Conservation (phyloP, 2,888 invertebrate species). For the Cosmia pyralina region DNA sequence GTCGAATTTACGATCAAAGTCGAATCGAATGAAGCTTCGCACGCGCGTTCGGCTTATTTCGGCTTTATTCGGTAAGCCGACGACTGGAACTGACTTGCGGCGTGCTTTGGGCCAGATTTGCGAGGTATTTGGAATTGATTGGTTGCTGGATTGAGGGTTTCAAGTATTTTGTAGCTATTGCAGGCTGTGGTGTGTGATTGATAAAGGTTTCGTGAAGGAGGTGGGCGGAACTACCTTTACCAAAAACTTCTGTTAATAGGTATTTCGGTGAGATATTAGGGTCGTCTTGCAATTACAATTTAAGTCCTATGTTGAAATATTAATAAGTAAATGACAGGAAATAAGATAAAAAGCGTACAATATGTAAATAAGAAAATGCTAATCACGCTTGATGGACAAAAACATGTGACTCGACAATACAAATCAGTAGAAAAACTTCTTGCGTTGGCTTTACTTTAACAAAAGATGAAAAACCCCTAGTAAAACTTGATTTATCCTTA, state of each 20-base stretch:
- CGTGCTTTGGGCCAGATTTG: slow-evolving; percentile 60
- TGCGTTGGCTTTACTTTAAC: background rate
- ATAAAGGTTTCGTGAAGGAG: slow-evolving; percentile 17
- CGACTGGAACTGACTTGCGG: slow-evolving; percentile 60
- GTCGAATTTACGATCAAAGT: slow-evolving; percentile 60
- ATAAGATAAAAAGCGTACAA: background rate
- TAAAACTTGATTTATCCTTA: slow-evolving; percentile 33
- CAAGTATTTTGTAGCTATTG: slow-evolving; percentile 55
- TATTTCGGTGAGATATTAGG: slow-evolving; percentile 25
- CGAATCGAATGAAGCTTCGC: slow-evolving; percentile 58
- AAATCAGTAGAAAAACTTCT: slow-evolving; percentile 13
- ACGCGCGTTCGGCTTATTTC: slow-evolving; percentile 57
- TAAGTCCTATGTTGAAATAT: background rate
- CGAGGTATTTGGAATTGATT: slow-evolving; percentile 62
- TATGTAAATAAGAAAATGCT: slow-evolving; percentile 4
- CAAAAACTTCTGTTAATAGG: slow-evolving; percentile 14
- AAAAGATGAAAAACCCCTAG: slow-evolving; percentile 27
- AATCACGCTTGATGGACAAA: slow-evolving; percentile 2
- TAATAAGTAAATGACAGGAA: background rate
- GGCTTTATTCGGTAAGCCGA: slow-evolving; percentile 62
- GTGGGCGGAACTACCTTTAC: background rate
- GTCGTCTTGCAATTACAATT: slow-evolving; percentile 4
- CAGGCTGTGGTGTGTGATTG: slow-evolving; percentile 36
- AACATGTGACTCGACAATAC: slow-evolving; percentile 2
- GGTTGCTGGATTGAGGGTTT: slow-evolving; percentile 53